These are phyloP conservation scores for Neoseiulus cucumeris DNA, from an alignment of 1,140 invertebrate genomes.

Conservation along the genomic window DNA sequence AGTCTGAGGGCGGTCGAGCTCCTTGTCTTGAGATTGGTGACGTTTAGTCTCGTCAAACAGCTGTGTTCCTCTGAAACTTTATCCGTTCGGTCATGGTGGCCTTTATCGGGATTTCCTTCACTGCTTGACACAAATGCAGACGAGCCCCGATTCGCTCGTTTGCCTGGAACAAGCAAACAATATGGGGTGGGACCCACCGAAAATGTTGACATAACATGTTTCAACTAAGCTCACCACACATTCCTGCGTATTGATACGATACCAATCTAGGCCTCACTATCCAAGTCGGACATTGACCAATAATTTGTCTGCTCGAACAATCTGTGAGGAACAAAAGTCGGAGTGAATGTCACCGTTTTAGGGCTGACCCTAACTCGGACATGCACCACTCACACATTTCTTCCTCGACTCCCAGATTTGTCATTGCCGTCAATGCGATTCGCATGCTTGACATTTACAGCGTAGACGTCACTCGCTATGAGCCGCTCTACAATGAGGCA, in stretches of 20 bases:
- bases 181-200: not conserved
- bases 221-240: not conserved
- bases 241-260: not conserved
- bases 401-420: no score
- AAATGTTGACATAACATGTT: not conserved
- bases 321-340: not conserved
- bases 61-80: no score
- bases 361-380: not conserved
- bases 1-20: no score
- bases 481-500: no score
- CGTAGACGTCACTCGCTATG: no score
- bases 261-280: not conserved
- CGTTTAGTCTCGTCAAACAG: no score
- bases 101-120: no score
- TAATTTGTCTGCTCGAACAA: slow-evolving; percentile 7
- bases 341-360: not conserved
- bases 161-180: not conserved
- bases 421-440: no score
- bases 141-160: not conserved
- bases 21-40: no score
- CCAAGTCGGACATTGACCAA: not conserved
- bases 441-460: no score
- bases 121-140: slow-evolving; percentile 8
- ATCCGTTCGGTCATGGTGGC: no score
- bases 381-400: not conserved